Percentiles rank a stretch among this genome's conserved stretches.
Conservation (phyloP, 1,140 invertebrate genomes). For the Trypoxylus dichotomus region DNA sequence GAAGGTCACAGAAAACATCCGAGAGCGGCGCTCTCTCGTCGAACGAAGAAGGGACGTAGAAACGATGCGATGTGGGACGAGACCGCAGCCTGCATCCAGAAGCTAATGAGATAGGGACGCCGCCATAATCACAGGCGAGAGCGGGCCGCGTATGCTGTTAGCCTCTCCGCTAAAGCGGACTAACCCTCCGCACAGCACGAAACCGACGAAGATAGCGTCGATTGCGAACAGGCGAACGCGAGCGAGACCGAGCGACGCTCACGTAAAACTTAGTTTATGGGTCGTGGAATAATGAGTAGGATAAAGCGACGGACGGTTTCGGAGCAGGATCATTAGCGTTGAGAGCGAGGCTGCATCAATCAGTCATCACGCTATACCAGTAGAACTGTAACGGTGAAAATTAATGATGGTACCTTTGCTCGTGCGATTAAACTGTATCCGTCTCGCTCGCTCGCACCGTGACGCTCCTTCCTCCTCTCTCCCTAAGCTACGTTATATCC, state of each 20-base stretch:
- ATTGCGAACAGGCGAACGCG: background rate
- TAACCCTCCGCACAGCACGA: constrained; percentile 17
- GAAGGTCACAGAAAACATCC: constrained; percentile 26
- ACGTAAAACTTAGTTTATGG: constrained; percentile 31
- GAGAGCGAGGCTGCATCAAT: constrained; percentile 35
- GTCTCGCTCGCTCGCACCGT: constrained; percentile 3
- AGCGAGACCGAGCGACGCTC: constrained; percentile 20
- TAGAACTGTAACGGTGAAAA: constrained; percentile 33
- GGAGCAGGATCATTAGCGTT: constrained; percentile 34
- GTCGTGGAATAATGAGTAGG: constrained; percentile 33
- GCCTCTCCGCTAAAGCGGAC: constrained; percentile 21
- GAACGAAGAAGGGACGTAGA: constrained; percentile 16
- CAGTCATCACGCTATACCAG: constrained; percentile 33
- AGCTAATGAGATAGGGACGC: constrained; percentile 35
- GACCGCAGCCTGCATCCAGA: constrained; percentile 32
- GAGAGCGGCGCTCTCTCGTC: background rate
- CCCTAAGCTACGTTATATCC: background rate
- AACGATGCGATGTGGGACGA: constrained; percentile 28
- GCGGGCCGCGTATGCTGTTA: constrained; percentile 30
- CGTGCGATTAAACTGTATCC: constrained; percentile 27
- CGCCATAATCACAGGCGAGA: constrained; percentile 34
- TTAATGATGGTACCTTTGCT: constrained; percentile 30
- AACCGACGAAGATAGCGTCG: background rate
- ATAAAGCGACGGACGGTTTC: constrained; percentile 33
- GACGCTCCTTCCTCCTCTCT: background rate